Evolutionary conservation across 2,113 vertebrate species (phyloP), one percentile per base, ranked within the genome.

Genomic region (Vicugna pacos): DNA sequence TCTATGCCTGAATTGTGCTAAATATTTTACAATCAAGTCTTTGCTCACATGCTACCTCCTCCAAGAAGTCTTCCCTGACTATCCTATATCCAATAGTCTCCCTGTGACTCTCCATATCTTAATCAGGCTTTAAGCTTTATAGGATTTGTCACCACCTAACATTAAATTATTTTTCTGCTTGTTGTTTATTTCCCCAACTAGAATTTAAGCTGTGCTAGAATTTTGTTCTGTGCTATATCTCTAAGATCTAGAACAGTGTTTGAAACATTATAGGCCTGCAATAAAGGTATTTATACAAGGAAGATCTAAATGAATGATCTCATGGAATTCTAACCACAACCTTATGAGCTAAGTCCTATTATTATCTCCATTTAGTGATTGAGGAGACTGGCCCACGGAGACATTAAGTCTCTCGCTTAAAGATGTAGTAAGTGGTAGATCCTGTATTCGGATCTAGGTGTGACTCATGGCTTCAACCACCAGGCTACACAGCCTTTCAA

Each of bases 361-460:
- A 86, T 76, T 95, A 75, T 83, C 58, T 83, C 80, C 64, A 80
- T 91, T 93, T 92, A 70, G 26, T 69, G 84, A 82, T 32, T 60
- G 32, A 85, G 75, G 60, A 96, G 85, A 93, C 54, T 30, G 50
- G 88, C 30, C 28, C 76, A 38, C 20, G 72, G 60, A 62, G 70
- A 95, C 15, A 72, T 80, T 48, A 88, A 88, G 64, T 76, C 60
- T 70, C 52, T 79, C 90, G 64, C 75, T 80, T 87, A 88, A 93
- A 52, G 69, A 90, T 38, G 22, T 0, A 46, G 28, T 64, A 82
- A 77, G 67, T n/a, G 32, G 58, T 14, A 38, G 86, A 80, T 46
- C 46, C 73, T 94, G 50, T 69, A 56, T 79, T 93, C 35, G 50
- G 35, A 91, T 81, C 48, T 50, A n/a, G 28, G 38, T 70, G 30